phyloP scores from a whole-genome alignment of 2,888 invertebrate species.

The Tortrix viridana region DNA sequence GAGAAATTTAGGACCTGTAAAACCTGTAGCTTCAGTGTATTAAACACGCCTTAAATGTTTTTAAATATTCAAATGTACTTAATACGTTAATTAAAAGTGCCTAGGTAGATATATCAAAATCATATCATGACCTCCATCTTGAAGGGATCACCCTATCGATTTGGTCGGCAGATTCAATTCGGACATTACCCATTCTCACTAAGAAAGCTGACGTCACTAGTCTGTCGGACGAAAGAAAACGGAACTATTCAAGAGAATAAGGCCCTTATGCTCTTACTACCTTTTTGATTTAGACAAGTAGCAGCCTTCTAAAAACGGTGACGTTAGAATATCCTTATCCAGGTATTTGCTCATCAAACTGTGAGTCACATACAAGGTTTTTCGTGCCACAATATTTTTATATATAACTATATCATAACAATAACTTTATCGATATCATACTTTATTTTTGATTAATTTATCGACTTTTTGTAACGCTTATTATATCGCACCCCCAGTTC shows the following conservation, averaged over 20 bases:
- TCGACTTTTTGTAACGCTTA: no score
- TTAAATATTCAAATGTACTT: neutral
- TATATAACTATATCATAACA: no score
- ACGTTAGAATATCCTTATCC: constrained; percentile 34
- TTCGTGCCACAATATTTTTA: neutral
- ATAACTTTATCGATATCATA: no score
- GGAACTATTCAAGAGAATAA: no score
- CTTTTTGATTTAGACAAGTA: no score
- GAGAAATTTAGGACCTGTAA: no score
- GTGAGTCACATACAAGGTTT: constrained; percentile 12
- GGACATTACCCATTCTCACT: constrained; percentile 31
- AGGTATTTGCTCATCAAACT: constrained; percentile 11
- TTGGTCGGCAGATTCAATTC: constrained; percentile 11
- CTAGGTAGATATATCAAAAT: neutral
- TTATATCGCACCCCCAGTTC: no score
- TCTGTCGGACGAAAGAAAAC: no score
- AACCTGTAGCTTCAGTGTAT: no score
- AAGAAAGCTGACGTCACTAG: constrained; percentile 28
- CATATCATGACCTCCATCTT: constrained; percentile 4
- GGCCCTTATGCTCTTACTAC: no score
- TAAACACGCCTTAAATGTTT: no score
- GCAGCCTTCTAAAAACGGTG: constrained; percentile 13
- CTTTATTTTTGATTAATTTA: no score
- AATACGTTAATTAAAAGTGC: neutral
- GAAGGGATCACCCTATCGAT: constrained; percentile 1